Evolutionary conservation across 2,797 vertebrate species (phyloP).

Genomic region (Phataginus tetradactyla): DNA sequence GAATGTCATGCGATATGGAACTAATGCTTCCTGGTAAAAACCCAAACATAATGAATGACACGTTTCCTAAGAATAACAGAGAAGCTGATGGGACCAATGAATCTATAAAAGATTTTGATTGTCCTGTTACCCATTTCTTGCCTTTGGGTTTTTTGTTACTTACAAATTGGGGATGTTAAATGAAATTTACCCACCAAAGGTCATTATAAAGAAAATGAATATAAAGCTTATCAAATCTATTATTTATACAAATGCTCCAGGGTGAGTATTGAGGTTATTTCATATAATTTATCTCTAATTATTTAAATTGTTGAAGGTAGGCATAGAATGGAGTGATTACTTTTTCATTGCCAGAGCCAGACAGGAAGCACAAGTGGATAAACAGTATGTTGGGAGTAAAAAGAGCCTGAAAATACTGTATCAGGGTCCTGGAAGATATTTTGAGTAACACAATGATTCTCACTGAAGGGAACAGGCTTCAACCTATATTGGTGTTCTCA

Average conservation of each 20-base stretch:
- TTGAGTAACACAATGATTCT: conserved; percentile 82
- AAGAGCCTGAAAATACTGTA: conserved; percentile 82
- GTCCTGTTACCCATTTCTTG: not conserved
- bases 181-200: not conserved
- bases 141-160: conserved; percentile 8
- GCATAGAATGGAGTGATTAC: conserved; percentile 74
- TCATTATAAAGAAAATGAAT: conserved; percentile 4
- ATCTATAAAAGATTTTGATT: not conserved
- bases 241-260: conserved; percentile 39
- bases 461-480: conserved; percentile 83
- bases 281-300: conserved; percentile 74
- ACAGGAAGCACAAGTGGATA: conserved; percentile 80
- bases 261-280: conserved; percentile 12
- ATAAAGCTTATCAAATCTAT: conserved; percentile 25
- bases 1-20: not conserved
- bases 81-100: not conserved
- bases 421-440: conserved; percentile 84
- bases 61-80: not conserved
- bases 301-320: conserved; percentile 61
- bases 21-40: not conserved
- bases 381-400: conserved; percentile 78
- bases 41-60: not conserved
- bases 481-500: conserved; percentile 78
- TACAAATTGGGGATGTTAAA: conserved; percentile 23
- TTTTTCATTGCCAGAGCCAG: conserved; percentile 78